Evolutionary conservation across 2,797 vertebrate species (phyloP).

Genomic region (Sebastes iracundus): DNA sequence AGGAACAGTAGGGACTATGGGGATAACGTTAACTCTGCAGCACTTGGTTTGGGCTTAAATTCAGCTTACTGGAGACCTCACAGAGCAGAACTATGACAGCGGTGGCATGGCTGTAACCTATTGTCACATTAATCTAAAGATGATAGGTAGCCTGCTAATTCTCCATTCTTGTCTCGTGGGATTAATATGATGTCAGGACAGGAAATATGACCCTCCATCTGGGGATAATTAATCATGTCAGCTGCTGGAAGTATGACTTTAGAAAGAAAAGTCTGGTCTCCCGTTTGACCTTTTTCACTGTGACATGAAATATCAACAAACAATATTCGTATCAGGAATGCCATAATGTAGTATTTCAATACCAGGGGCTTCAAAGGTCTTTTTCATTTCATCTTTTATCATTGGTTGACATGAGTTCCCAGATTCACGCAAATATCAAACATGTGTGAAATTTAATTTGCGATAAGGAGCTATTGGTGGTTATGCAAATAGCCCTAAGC

Average conservation of each 20-base stretch:
- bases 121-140: slow-evolving; percentile 64
- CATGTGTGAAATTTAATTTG: too few species aligned
- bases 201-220: slow-evolving; percentile 60
- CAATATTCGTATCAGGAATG: background rate
- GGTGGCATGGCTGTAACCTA: slow-evolving; percentile 27
- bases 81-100: slow-evolving; percentile 19
- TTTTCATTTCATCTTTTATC: too few species aligned
- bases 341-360: background rate
- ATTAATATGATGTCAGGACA: slow-evolving; percentile 63
- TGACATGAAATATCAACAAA: background rate
- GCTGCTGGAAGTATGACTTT: slow-evolving; percentile 29
- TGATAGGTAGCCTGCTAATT: slow-evolving; percentile 51
- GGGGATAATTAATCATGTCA: slow-evolving; percentile 55
- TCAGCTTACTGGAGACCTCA: background rate
- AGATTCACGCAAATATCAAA: background rate
- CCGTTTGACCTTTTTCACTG: background rate
- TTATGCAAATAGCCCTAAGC: too few species aligned
- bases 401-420: background rate
- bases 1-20: background rate
- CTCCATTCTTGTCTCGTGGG: slow-evolving; percentile 44
- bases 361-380: background rate
- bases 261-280: slow-evolving; percentile 12
- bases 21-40: background rate
- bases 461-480: too few species aligned
- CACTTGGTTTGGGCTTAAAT: background rate